A percentile compares a stretch with the other conserved stretches of the same genome.
Conservation (phyloP, 2,888 invertebrate species). For the Drosophila helvetica region DNA sequence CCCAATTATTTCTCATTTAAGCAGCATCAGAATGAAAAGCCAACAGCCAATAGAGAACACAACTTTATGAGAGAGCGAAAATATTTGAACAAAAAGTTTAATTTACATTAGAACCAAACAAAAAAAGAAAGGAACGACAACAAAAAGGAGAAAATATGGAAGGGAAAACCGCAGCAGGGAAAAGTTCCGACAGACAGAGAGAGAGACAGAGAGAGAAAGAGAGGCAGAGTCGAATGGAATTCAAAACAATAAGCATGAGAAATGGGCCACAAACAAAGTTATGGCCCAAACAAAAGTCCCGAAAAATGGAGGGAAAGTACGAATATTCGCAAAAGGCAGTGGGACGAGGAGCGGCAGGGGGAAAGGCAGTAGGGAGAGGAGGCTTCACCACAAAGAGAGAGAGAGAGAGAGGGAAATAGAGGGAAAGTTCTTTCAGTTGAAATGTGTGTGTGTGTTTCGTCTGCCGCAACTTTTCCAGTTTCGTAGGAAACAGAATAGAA, state of each 20-base stretch:
- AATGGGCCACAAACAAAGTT: constrained; percentile 41
- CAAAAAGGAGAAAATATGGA: constrained; percentile 20
- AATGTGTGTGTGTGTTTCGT: no score
- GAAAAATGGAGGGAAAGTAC: neutral
- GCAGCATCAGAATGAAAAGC: neutral
- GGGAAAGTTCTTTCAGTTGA: neutral
- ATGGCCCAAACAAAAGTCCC: constrained; percentile 23
- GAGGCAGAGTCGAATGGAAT: neutral
- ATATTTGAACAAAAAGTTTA: constrained; percentile 56
- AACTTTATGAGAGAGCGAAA: constrained; percentile 19
- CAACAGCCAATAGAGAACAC: constrained; percentile 13
- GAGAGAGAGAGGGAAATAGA: neutral
- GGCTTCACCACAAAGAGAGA: neutral
- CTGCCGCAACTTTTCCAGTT: constrained; percentile 35
- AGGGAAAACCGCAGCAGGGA: constrained; percentile 14
- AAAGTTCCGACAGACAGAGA: constrained; percentile 32
- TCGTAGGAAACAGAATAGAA: constrained; percentile 24
- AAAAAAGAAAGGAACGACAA: constrained; percentile 6
- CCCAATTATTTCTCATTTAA: constrained; percentile 49
- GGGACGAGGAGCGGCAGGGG: constrained; percentile 16
- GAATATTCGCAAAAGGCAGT: no score
- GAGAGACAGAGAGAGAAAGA: neutral
- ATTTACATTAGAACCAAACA: constrained; percentile 51
- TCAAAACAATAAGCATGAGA: constrained; percentile 42
- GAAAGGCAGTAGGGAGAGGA: neutral